A percentile compares a stretch with the other conserved stretches of the same genome.
Conservation (phyloP, 2,888 invertebrate species). For the Aelia acuminata region DNA sequence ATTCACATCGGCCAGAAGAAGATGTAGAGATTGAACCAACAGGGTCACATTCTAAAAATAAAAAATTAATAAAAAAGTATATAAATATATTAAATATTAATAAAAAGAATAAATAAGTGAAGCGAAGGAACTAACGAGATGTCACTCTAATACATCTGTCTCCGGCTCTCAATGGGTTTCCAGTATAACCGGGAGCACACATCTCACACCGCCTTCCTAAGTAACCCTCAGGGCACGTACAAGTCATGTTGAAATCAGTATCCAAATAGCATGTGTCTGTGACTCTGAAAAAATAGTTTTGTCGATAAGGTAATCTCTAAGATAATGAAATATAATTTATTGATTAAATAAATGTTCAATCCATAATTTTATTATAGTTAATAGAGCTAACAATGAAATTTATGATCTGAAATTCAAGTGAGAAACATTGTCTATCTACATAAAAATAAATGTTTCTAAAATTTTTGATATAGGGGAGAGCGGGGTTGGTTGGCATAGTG, state of each 20-base stretch:
- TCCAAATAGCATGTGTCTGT: constrained; percentile 84
- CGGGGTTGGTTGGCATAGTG: no score
- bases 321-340: neutral
- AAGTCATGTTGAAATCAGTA: constrained; percentile 81
- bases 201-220: constrained; percentile 82
- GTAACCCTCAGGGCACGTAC: constrained; percentile 87
- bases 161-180: constrained; percentile 77
- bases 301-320: neutral
- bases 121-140: neutral
- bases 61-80: no score
- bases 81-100: no score
- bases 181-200: constrained; percentile 85
- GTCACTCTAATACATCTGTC: constrained; percentile 47
- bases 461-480: no score
- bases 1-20: constrained; percentile 75
- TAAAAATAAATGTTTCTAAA: no score
- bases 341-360: no score
- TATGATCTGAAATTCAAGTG: no score
- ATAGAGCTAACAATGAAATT: no score
- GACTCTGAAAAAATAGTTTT: constrained; percentile 73
- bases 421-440: no score
- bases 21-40: constrained; percentile 78
- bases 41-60: constrained; percentile 67
- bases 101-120: neutral
- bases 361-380: no score